Percentiles rank a stretch among this genome's conserved stretches.
phyloP scores from a whole-genome alignment of 2,113 vertebrate species.

The Alosa alosa region DNA sequence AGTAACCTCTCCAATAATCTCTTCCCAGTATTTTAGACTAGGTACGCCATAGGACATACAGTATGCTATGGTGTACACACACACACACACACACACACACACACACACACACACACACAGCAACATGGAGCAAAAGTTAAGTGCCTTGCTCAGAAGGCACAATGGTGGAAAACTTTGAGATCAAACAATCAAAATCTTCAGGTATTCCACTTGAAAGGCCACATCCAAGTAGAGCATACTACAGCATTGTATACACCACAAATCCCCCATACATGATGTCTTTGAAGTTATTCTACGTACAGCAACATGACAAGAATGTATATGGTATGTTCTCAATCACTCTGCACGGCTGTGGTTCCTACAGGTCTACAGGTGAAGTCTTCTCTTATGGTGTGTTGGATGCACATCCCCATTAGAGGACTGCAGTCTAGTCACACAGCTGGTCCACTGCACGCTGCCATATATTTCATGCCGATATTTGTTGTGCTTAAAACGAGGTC shows the following conservation, averaged over 20 bases:
- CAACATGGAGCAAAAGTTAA: too few species aligned
- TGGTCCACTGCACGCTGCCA: not conserved
- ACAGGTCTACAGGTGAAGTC: not conserved
- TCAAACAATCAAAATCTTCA: too few species aligned
- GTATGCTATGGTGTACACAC: too few species aligned
- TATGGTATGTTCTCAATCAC: not conserved
- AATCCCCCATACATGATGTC: not conserved
- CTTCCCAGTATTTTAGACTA: not conserved
- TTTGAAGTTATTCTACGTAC: not conserved
- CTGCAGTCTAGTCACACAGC: not conserved
- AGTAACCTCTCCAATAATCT: not conserved
- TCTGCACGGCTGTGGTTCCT: not conserved
- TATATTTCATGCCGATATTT: slow-evolving; percentile 6
- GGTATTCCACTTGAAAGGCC: too few species aligned
- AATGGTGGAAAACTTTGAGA: too few species aligned
- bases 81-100: too few species aligned
- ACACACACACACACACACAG: too few species aligned
- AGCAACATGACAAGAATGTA: not conserved
- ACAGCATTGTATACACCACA: too few species aligned
- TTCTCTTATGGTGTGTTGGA: not conserved
- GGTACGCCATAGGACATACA: too few species aligned
- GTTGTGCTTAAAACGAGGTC: slow-evolving; percentile 15
- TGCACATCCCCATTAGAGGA: not conserved
- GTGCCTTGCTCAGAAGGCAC: too few species aligned
- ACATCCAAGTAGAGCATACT: too few species aligned